Evolutionary conservation across 2,113 vertebrate genomes (phyloP), one percentile per base, ranked within the genome.

Genomic region (Nothoprocta perdicaria): DNA sequence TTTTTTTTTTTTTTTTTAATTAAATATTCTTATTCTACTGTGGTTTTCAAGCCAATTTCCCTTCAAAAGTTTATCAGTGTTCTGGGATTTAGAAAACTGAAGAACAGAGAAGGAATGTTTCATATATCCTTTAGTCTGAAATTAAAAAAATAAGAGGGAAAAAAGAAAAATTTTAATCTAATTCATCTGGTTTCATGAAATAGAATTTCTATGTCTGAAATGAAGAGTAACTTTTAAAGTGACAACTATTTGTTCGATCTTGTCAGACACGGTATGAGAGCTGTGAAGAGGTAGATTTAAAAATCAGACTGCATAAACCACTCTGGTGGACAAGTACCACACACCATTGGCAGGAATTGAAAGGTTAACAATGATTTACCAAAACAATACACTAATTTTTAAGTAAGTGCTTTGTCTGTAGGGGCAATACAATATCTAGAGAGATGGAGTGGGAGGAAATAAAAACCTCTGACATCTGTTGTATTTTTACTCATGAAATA

Each of bases 381-480:
- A 88, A 94, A 95, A 88, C 79, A 91, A 79, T 74, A 19, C 55
- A 57, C 81, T 46, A 62, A 45, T 80, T 90, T 94, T 87, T 55
- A 81, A 91, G 58, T 55, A 81, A 91, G 58, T 90, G 86, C 85
- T 96, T 93, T 96, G 68, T 90, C 62, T 93, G 84, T 53, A 90
- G 87, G 67, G 41, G 58, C 33, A 84, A 84, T 93, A 79, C 31
- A 81, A 66, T 71, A 35, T 92, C 86, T 81, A 27, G 79, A 45
- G 68, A 73, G 93, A 46, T 60, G 74, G 67, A 21, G 21, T 48
- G 65, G 61, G 63, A 62, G 89, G 84, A 80, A 79, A 83, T 73
- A 89, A 89, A 89, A 91, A n/a, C 71, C 35, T 94, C 67, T 81
- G 93, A 95, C 94, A 93, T 96, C 88, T 94, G 88, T 77, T 94